Evolutionary conservation across 2,797 vertebrate species (phyloP).

Genomic region (Microhierax caerulescens): DNA sequence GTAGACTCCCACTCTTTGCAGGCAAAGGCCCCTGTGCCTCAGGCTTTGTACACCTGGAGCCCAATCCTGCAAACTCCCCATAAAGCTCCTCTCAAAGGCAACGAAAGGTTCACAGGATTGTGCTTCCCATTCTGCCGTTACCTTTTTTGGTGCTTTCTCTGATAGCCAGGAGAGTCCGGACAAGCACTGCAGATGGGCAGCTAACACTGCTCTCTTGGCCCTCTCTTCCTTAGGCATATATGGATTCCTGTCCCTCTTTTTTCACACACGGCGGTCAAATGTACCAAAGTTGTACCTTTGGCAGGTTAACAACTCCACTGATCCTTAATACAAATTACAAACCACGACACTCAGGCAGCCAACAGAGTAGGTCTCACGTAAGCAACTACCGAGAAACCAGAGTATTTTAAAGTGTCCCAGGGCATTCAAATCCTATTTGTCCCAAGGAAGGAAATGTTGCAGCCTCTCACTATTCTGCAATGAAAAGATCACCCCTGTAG

Average conservation of each 20-base stretch:
- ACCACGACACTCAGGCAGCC: neutral
- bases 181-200: neutral
- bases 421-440: neutral
- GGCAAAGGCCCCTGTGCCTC: constrained; percentile 35
- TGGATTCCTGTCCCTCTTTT: neutral
- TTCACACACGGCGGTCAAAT: neutral
- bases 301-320: neutral
- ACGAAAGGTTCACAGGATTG: rapidly evolving
- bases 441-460: neutral
- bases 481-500: neutral
- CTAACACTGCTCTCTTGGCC: neutral
- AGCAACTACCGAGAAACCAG: neutral
- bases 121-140: neutral
- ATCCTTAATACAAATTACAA: neutral
- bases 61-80: neutral
- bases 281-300: neutral
- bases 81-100: neutral
- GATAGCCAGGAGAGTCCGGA: neutral
- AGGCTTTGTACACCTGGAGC: constrained; percentile 36
- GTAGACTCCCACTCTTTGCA: constrained; percentile 25
- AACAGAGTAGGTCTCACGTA: neutral
- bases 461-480: neutral
- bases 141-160: constrained; percentile 2
- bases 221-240: neutral
- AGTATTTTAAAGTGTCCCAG: neutral